These are phyloP conservation scores for Drosophila kikkawai DNA, from an alignment of 1,140 invertebrate species.

Conservation along the genomic window DNA sequence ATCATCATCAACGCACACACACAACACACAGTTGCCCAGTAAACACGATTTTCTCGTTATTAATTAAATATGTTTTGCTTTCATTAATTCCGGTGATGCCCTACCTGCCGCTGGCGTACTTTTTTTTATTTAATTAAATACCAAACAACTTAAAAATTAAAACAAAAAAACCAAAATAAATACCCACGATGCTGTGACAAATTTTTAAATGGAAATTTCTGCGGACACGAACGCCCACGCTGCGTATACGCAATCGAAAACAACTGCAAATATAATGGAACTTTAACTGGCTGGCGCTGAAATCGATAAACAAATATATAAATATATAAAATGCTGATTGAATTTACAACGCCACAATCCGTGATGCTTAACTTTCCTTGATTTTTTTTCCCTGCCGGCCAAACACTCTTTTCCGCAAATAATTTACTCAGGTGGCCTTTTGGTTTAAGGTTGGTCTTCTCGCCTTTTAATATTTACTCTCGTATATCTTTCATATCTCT, in stretches of 20 bases:
- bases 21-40: not conserved
- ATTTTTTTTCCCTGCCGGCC: not conserved
- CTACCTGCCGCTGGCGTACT: constrained; percentile 12
- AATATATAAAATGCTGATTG: constrained; percentile 14
- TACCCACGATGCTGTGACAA: constrained; percentile 9
- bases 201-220: constrained; percentile 14
- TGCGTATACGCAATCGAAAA: constrained; percentile 28
- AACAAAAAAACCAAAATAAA: constrained; percentile 15
- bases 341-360: constrained; percentile 27
- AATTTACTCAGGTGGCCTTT: constrained; percentile 74
- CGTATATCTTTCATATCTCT: not conserved
- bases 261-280: constrained; percentile 3
- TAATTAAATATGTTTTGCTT: constrained; percentile 73
- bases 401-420: constrained; percentile 17
- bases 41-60: constrained; percentile 52
- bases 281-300: constrained; percentile 1
- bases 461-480: not conserved
- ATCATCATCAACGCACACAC: constrained; percentile 14
- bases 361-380: not conserved
- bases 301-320: constrained; percentile 29
- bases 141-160: constrained; percentile 44
- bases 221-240: constrained; percentile 10
- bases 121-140: constrained; percentile 70
- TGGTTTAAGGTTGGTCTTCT: constrained; percentile 84
- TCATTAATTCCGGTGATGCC: constrained; percentile 36